Conservation (phyloP, 2,113 vertebrate genomes). For the Antennarius striatus region DNA sequence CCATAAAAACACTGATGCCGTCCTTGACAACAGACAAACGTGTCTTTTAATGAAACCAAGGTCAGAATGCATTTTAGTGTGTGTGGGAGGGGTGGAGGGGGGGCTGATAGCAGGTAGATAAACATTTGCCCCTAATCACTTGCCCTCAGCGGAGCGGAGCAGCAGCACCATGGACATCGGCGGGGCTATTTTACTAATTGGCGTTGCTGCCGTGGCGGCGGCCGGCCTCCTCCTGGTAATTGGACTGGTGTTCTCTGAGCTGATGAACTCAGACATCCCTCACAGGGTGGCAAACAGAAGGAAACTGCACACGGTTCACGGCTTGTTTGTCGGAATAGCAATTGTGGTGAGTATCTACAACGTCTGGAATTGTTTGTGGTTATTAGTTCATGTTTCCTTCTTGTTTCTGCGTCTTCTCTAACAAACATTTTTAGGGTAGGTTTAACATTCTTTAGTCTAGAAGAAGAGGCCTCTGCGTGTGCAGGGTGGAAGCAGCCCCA, state of each 20-base stretch:
- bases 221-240: conserved; percentile 78
- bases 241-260: conserved; percentile 80
- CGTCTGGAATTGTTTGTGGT: conserved; percentile 15
- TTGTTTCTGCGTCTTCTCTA: conserved; percentile 7
- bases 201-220: conserved; percentile 74
- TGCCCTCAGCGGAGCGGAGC: conserved; percentile 54
- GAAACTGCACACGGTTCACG: conserved; percentile 78
- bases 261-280: conserved; percentile 84
- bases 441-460: not conserved
- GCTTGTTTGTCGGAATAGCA: conserved; percentile 70
- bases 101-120: conserved; percentile 51
- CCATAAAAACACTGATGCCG: conserved; percentile 15
- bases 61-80: conserved; percentile 30
- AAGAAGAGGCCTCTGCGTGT: not conserved
- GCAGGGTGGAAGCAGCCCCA: not conserved
- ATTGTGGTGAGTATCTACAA: conserved; percentile 78
- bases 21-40: conserved; percentile 30
- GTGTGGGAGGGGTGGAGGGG: conserved; percentile 32
- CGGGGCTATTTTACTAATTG: conserved; percentile 71
- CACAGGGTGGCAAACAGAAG: conserved; percentile 71
- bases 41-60: conserved; percentile 45
- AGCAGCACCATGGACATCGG: conserved; percentile 75
- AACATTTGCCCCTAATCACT: conserved; percentile 56
- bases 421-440: conserved; percentile 2
- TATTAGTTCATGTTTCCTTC: conserved; percentile 3